Base-by-base conservation (phyloP, 1,140 invertebrate genomes). In the Acyrthosiphon pisum region DNA sequence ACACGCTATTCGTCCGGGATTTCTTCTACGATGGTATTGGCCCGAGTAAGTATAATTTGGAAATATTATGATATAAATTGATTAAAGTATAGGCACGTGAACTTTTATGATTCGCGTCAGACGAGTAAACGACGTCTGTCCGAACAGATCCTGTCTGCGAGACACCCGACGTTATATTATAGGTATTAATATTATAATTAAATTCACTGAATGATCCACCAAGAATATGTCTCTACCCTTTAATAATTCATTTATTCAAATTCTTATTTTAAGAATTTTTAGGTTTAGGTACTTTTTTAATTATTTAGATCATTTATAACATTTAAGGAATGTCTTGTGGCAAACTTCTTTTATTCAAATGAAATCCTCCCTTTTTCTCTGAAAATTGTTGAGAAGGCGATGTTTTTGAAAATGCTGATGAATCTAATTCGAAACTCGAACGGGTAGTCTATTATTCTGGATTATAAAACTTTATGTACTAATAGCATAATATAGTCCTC, bases 1-100 rank as follows among this genome's bases (percentile, higher is more conserved):
- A 96, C 94, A 98, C 97, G 37, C 96, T 99, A 93, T 98, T 97
- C 95, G 97, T 99, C 93, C 97, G 97, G 94, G 97, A 97, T 68
- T 98, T 99, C 95, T 96, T 96, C 9, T 99, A 98, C 94, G 98
- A 98, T 94, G 98, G 98, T 56, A 97, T 96, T 18, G 97, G 97
- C 35, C 97, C 97, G 90, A 96, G 96, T 96, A 94, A 94, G 94
- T 94, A 35, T 44, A 53, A 22, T 53, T 6, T 53, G 50, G 6
- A 53, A 53, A 53, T 3, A 53, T 22, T 23, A 50, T 93, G 18
- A 23, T 37, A 2, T 3, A 44, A 83, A 37, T 83, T 8, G 0
- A 76, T n/a, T 35, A 6, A 76, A n/a, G 4, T 76, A n/a, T 35
- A 76, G 14, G 14, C 14, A 35, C 18, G 1, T n/a, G n/a, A n/a